Base-by-base conservation (phyloP, 2,888 invertebrate species). In the Eupeodes latifasciatus region DNA sequence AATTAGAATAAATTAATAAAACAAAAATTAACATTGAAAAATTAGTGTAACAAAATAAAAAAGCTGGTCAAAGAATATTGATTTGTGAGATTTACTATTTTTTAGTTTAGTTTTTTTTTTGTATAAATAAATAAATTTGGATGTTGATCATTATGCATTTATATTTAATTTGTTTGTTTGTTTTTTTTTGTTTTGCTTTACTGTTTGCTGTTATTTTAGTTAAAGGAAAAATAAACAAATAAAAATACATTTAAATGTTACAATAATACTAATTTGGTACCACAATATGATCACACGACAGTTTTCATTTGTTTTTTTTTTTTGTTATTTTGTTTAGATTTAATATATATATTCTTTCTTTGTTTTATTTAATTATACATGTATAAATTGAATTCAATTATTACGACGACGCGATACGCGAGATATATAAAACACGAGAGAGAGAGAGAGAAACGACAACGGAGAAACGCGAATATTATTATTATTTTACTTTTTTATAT, bases 231-330 rank as follows among this genome's bases (percentile, higher is more conserved):
- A 10, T 34, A 74, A 51, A 81, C 12, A 74, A 82, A 62, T 4
- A 72, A 66, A 86, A 76, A 71, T 19, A 62, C 55, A 72, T 76
- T 59, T 74, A 82, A 81, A 75, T 75, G 64, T 85, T 78, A 85
- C 72, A 75, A 81, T 89, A 89, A 89, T 85, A 89, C 89, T 85
- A 89, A 89, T 89, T 89, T 89, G 85, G 89, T 89, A 89, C 85
- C 85, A 89, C 81, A 82, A 85, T 53, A 89, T 85, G 79, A 85
- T 89, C 82, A 89, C 85, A 89, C 85, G 55, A 89, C 79, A 82
- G 88, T 85, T 85, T 85, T 71, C 78, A 78, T 78, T 71, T 71
- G 77, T 80, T 77, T 74, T 81, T 69, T 64, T 57, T 40, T 61
- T 71, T 64, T 57, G 27, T 27, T 27, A 27, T 27, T 27, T 27